phyloP scores from a whole-genome alignment of 1,140 invertebrate species.

The Drosophila arizonae region DNA sequence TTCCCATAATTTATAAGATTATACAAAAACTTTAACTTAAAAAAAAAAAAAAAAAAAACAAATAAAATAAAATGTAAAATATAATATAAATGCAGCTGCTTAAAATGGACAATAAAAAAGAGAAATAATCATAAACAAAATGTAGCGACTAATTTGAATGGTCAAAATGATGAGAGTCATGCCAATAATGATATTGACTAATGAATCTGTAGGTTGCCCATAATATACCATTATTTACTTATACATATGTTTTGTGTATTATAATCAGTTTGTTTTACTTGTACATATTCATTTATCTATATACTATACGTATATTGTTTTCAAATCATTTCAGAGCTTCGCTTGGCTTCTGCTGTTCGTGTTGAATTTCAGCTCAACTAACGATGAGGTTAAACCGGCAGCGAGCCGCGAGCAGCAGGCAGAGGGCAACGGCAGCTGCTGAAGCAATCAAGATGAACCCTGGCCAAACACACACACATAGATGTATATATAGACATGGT shows the following conservation, averaged over 20 bases:
- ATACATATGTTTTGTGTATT: background rate
- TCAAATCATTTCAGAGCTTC: conserved; percentile 27
- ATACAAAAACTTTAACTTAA: conserved; percentile 34
- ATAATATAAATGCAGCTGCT: background rate
- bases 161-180: conserved; percentile 9
- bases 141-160: conserved; percentile 30
- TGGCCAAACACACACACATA: conserved; percentile 8
- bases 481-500: conserved; percentile 24
- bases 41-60: conserved; percentile 19
- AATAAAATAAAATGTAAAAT: conserved; percentile 7
- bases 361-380: conserved; percentile 28
- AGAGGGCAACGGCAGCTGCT: conserved; percentile 50
- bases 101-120: conserved; percentile 4
- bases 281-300: background rate
- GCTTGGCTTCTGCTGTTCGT: conserved; percentile 5
- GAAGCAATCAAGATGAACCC: conserved; percentile 69
- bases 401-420: conserved; percentile 36
- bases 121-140: conserved; percentile 23
- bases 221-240: background rate
- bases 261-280: background rate
- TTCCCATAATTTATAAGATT: conserved; percentile 28
- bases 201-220: conserved; percentile 43
- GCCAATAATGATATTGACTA: conserved; percentile 19
- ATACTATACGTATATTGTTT: conserved; percentile 17
- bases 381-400: conserved; percentile 19